Evolutionary conservation across 2,888 invertebrate genomes (phyloP), one percentile per base, ranked within the genome.

Genomic region (Beris morrisii): DNA sequence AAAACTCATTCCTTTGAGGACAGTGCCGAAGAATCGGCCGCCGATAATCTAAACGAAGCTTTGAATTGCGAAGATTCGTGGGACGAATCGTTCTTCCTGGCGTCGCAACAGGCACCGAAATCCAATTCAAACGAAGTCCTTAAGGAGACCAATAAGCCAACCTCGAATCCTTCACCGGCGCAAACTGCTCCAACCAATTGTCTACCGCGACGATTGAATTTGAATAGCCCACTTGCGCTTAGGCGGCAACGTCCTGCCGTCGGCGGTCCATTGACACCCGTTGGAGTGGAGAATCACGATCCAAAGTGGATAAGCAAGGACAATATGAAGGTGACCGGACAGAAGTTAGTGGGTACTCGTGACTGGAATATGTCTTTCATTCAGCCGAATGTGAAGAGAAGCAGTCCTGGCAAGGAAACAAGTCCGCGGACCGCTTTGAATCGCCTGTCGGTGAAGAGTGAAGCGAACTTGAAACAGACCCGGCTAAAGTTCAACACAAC

Each of bases 21-120:
- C 52, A n/a, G 7, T 38, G 7, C 38, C 11, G 69, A 70, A 7
- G 70, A 69, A 4, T 72, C 72, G 31, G 5, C 63, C 66, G 65
- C 64, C 4, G 69, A 74, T 0, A 75, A 78, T 67, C 73, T 77
- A 55, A 79, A 79, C 67, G 73, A 75, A 56, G 79, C 78, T 0
- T 32, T 80, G 4, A 74, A 74, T 65, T 73, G 72, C 50, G 73
- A 75, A 22, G 69, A 71, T 30, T n/a, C 66, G 38, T 64, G 63
- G 54, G 65, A 67, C 64, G 73, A 73, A 5, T 66, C 70, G 0
- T 72, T 73, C 28, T 69, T 69, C 65, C 70, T 70, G 13, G 50
- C 44, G n/a, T 32, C 64, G 1, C 32, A 67, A 12, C 38, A 31
- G n/a, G 7, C 38, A 38, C 38, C 38, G 38, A 38, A 11, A 28